Evolutionary conservation across 2,113 vertebrate genomes (phyloP).

Genomic region (Fregata magnificens): DNA sequence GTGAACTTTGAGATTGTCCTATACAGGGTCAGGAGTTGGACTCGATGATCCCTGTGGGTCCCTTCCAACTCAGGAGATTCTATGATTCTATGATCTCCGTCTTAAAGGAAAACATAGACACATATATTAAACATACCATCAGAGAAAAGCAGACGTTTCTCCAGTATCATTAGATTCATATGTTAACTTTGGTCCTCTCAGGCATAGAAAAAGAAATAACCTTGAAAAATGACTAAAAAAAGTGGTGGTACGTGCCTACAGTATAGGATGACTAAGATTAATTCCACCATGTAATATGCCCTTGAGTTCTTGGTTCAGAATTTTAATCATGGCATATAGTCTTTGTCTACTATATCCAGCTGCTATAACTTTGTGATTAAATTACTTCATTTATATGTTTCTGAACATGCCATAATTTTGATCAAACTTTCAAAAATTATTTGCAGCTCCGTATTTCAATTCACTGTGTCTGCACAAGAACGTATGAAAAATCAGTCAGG

Average conservation of each 20-base stretch:
- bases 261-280: background rate
- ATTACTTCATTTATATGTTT: background rate
- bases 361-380: background rate
- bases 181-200: background rate
- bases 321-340: background rate
- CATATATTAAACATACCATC: background rate
- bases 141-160: background rate
- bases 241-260: background rate
- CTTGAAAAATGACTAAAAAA: background rate
- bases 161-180: background rate
- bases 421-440: background rate
- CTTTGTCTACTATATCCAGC: background rate
- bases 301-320: background rate
- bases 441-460: background rate
- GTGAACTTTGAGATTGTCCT: too few species aligned
- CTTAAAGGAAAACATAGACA: background rate
- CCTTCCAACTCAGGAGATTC: too few species aligned
- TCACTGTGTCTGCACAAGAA: background rate
- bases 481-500: background rate
- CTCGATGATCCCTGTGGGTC: too few species aligned
- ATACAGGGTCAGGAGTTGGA: too few species aligned
- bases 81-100: background rate
- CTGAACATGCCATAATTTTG: background rate
- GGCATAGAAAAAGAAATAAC: background rate
- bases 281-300: accelerated